These are phyloP conservation scores for Pristionchus mayeri DNA, from an alignment of 2,888 invertebrate genomes.

Conservation along the genomic window DNA sequence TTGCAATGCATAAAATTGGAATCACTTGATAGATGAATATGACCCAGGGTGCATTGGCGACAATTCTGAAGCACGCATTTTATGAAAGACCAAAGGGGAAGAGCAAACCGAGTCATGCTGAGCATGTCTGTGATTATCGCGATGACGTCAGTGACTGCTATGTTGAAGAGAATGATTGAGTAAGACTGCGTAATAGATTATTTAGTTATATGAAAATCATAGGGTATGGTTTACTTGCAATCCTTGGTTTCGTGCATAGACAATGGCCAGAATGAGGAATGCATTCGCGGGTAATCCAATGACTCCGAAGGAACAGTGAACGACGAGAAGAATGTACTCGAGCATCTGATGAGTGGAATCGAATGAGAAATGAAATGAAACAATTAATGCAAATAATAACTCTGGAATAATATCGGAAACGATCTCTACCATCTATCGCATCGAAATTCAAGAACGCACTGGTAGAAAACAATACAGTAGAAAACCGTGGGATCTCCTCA, in stretches of 20 bases:
- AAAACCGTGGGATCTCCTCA: too few species aligned
- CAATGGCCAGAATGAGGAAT: neutral
- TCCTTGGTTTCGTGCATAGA: neutral
- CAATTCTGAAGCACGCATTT: neutral
- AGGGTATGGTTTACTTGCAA: neutral
- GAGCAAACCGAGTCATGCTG: neutral
- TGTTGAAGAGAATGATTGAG: conserved; percentile 21
- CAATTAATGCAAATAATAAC: too few species aligned
- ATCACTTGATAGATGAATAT: conserved; percentile 2
- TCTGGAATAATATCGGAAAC: too few species aligned
- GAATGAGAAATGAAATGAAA: neutral
- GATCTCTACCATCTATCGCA: too few species aligned
- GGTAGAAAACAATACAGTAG: too few species aligned
- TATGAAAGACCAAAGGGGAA: neutral
- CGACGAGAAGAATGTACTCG: neutral
- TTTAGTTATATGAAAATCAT: neutral
- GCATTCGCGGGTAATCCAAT: conserved; percentile 12
- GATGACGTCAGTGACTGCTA: conserved; percentile 6
- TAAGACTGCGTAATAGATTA: neutral
- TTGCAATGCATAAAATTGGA: too few species aligned
- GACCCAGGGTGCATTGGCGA: neutral
- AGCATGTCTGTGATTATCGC: conserved; percentile 29
- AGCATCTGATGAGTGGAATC: conserved; percentile 5
- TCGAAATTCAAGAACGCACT: too few species aligned
- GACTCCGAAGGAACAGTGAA: neutral